Evolutionary conservation across 2,797 vertebrate species (phyloP), one percentile per base, ranked within the genome.

Genomic region (Odontamblyopus rebecca): DNA sequence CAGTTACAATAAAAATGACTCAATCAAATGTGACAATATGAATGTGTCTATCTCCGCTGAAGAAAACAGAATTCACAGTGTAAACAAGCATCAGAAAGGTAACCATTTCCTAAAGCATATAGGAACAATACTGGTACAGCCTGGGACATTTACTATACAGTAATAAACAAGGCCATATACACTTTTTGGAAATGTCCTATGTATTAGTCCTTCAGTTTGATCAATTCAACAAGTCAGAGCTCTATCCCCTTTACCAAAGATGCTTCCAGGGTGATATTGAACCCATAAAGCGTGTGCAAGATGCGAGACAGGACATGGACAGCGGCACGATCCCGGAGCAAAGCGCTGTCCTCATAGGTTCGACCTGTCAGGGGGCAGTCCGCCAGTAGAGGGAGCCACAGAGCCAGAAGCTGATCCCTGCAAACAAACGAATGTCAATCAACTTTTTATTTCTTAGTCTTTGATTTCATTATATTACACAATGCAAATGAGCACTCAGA

Each of bases 161-260:
- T 74, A 78, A 77, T 77, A 69, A 84, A 82, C 85, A 88, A 88
- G 88, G 90, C 85, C 82, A 75, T 85, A 73, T 78, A 76, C 61
- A 84, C 78, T 72, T 78, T 50, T 23, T 29, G 27, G 4, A 62
- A 65, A 13, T 13, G 35, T 63, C 7, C n/a, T 13, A 23, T 23
- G 23, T 27, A 12, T 12, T 44, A 44, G n/a, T 65, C 41, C 62
- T 27, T 41, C 12, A 9, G 23, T 65, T 41, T 44, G 62, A 48
- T 65, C n/a, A 1, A 1, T 65, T 13, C 13, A 44, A 44, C 54
- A 51, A 85, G 88, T 94, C 96, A 99, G 88, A 99, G 95, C 56
- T 98, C 95, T 51, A 99, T 95, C 69, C 97, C 97, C 93, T 98
- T 99, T 70, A 98, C 92, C 61, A 99, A 95, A 0, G 98, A 96